These are phyloP conservation scores for Lepilemur septentrionalis DNA, from an alignment of 2,797 vertebrate genomes.

Conservation along the genomic window DNA sequence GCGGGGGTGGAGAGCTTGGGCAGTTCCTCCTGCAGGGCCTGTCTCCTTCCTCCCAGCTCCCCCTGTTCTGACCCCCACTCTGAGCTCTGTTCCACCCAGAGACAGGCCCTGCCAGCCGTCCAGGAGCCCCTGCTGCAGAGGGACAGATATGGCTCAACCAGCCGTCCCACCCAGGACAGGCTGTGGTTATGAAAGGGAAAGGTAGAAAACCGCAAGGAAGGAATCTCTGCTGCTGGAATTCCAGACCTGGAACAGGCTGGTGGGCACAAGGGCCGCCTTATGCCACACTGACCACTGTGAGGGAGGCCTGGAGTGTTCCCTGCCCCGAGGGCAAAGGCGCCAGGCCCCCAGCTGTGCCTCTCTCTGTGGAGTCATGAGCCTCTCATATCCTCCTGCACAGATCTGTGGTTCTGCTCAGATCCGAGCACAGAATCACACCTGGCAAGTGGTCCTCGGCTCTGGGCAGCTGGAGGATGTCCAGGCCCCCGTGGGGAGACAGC, in stretches of 20 bases:
- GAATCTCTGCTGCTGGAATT: no score
- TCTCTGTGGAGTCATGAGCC: background rate
- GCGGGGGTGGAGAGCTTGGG: background rate
- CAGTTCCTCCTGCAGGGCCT: background rate
- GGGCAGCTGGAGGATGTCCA: background rate
- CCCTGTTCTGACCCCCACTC: background rate
- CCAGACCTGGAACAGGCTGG: background rate
- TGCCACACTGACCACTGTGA: accelerated
- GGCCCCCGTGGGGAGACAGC: background rate
- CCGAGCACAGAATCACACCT: background rate
- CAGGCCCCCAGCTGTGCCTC: accelerated
- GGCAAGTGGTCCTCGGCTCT: background rate
- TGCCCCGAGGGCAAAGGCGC: accelerated
- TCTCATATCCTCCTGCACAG: accelerated
- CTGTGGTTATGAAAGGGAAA: background rate
- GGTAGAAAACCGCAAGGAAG: background rate
- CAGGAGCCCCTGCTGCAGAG: background rate
- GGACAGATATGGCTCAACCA: background rate
- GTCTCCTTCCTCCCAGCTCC: background rate
- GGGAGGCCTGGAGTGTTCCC: background rate
- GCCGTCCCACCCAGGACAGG: background rate
- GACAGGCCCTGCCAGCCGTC: accelerated
- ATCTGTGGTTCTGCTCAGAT: background rate
- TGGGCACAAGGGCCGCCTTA: background rate
- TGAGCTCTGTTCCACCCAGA: background rate